Evolutionary conservation across 1,140 invertebrate genomes (phyloP), one percentile per base, ranked within the genome.

Genomic region (Heliconius himera): DNA sequence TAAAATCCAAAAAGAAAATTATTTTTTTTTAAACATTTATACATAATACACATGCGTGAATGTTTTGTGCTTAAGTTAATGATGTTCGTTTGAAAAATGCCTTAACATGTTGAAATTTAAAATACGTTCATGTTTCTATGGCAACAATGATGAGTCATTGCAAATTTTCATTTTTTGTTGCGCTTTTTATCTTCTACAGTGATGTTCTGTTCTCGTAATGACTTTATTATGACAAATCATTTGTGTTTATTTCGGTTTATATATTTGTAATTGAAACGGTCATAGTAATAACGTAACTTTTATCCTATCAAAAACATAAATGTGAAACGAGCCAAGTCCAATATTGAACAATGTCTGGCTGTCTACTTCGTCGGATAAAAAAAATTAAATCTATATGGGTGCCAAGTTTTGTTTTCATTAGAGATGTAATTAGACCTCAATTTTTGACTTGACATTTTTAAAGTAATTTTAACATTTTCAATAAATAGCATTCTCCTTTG

Each of bases 191-290:
- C 1, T 73, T 18, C 33, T 26, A 5, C n/a, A 72, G 56, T 54
- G 49, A 75, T 74, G 41, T 66, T 66, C 26, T 29, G 60, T 22
- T 56, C 60, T 72, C 38, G 49, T 72, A 41, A 73, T 54, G 74
- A 79, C 49, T 79, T 71, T 79, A 80, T 76, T 72, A 80, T 80
- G 78, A 80, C 66, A 75, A 79, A 76, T 79, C 60, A 36, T 74
- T 54, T 9, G 22, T 74, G 33, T 60, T 80, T 38, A 54, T 80
- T 60, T 70, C 74, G 76, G 18, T 80, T 75, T 76, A 66, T 73
- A 36, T 73, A 16, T 46, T n/a, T 22, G 60, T 66, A 71, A 77
- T 71, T 77, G 54, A 66, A 46, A 33, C 41, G 51, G 75, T 70
- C 75, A 11, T 70, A 76, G n/a, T 76, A 76, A 76, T 70, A 76